A percentile compares a stretch with the other conserved stretches of the same genome.
phyloP scores from a whole-genome alignment of 2,797 vertebrate genomes.

The Microchirus variegatus region DNA sequence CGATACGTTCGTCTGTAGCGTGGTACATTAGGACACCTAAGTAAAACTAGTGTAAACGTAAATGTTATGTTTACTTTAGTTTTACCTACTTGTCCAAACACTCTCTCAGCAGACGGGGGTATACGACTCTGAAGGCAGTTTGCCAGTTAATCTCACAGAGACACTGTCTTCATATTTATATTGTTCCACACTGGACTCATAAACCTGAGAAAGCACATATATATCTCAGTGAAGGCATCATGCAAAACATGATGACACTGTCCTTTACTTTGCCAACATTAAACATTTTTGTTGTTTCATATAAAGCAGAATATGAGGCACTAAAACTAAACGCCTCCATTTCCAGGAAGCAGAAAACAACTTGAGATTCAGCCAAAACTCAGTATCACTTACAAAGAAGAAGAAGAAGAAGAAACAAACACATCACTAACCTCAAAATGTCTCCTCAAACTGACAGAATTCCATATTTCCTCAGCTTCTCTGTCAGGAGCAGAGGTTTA shows the following conservation, averaged over 20 bases:
- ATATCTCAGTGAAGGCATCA: not conserved
- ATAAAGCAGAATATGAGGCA: constrained; percentile 8
- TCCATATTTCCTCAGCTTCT: not conserved
- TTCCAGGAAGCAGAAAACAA: constrained; percentile 1
- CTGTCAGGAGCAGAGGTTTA: not conserved
- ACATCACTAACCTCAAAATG: constrained; percentile 3
- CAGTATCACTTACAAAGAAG: not conserved
- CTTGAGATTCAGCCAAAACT: constrained; percentile 9
- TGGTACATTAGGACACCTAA: no score
- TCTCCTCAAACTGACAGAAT: not conserved
- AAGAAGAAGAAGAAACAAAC: not conserved
- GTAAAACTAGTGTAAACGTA: no score
- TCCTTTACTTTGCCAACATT: not conserved
- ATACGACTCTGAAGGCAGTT: constrained; percentile 3
- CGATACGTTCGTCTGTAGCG: no score
- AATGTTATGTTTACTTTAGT: no score
- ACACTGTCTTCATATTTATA: not conserved
- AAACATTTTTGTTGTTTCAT: not conserved
- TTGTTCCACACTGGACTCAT: not conserved
- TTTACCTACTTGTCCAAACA: no score
- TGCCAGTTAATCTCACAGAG: constrained; percentile 8
- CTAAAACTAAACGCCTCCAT: not conserved
- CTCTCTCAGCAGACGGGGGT: not conserved
- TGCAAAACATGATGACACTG: not conserved
- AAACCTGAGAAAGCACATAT: not conserved